Conservation (phyloP, 2,113 vertebrate genomes). For the Zosterops hypoxanthus region DNA sequence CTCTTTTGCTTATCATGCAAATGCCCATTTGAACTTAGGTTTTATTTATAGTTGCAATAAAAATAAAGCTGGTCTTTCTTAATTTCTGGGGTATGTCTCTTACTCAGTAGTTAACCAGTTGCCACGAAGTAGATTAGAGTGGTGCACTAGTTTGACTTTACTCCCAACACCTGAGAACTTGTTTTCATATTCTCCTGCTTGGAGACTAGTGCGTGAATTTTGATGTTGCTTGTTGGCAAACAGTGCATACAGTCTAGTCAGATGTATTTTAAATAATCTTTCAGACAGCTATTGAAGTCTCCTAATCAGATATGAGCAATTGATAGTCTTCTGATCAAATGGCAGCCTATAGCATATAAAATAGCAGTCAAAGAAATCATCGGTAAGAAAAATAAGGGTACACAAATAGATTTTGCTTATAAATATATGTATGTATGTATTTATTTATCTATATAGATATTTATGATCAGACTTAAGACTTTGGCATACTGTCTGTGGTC, state of each 20-base stretch:
- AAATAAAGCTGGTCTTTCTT: neutral
- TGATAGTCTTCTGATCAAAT: neutral
- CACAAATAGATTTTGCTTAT: neutral
- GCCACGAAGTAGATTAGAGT: neutral
- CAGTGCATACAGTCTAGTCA: neutral
- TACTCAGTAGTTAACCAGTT: neutral
- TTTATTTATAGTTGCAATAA: neutral
- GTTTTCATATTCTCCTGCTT: neutral
- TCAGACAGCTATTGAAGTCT: neutral
- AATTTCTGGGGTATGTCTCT: neutral
- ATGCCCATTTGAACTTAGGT: neutral
- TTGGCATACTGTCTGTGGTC: neutral
- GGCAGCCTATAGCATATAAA: neutral
- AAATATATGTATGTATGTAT: no score
- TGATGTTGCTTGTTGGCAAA: neutral
- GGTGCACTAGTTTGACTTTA: neutral
- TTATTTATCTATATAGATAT: neutral
- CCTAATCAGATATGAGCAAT: neutral
- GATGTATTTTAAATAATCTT: neutral
- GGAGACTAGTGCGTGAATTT: neutral
- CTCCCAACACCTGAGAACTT: neutral
- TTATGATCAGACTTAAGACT: neutral
- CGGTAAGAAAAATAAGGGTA: neutral
- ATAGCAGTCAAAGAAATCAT: neutral
- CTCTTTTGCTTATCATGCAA: neutral